A percentile compares a stretch with the other conserved stretches of the same genome.
These are phyloP conservation scores for Lepidurus packardi DNA, from an alignment of 1,140 invertebrate genomes.

Conservation along the genomic window DNA sequence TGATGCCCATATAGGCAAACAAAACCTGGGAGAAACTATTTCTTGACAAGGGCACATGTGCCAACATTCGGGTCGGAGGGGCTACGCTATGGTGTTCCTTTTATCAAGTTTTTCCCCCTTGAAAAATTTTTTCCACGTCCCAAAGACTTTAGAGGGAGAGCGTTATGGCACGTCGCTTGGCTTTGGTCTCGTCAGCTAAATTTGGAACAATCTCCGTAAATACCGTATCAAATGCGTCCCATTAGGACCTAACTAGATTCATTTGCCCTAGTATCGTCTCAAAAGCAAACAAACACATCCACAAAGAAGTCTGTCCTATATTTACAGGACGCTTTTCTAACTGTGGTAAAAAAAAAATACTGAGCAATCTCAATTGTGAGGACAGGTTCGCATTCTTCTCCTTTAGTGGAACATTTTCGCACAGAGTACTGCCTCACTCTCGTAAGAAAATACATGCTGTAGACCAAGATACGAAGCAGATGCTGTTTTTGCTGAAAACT, in stretches of 20 bases:
- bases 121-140: neutral
- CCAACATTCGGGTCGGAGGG: neutral
- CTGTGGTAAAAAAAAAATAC: neutral
- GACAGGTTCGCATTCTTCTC: too few species aligned
- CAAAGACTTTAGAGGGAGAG: neutral
- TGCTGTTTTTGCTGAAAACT: neutral
- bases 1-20: neutral
- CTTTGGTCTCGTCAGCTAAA: slow-evolving; percentile 6
- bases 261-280: slow-evolving; percentile 2
- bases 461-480: neutral
- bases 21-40: slow-evolving; percentile 5
- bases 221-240: slow-evolving; percentile 2
- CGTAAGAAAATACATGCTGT: too few species aligned
- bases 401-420: too few species aligned
- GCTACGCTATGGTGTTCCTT: neutral
- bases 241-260: neutral
- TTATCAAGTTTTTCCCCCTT: neutral
- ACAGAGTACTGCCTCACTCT: too few species aligned
- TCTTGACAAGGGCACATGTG: slow-evolving; percentile 14
- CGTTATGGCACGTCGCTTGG: neutral
- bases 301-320: neutral
- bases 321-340: neutral
- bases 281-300: neutral
- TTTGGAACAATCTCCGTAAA: slow-evolving; percentile 13
- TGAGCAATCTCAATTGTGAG: neutral